These are phyloP conservation scores for Hypsibius dujardini DNA, from an alignment of 1,140 invertebrate genomes.

Conservation along the genomic window DNA sequence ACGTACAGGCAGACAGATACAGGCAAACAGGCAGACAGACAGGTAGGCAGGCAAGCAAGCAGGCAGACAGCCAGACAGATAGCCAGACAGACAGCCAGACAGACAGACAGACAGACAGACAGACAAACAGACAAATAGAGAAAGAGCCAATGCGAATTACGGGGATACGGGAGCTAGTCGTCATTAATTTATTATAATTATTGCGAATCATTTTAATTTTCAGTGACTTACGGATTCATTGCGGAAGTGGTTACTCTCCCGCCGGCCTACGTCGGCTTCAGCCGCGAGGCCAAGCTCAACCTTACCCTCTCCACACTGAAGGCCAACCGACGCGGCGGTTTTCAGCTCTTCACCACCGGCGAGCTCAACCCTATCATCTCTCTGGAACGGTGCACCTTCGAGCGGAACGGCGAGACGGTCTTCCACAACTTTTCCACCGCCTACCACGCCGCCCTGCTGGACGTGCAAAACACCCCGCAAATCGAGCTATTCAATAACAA, in stretches of 20 bases:
- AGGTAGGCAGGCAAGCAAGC: neutral
- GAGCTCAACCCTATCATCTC: constrained; percentile 1
- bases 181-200: too few relatives aligned
- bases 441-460: neutral
- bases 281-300: constrained; percentile 29
- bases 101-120: constrained; percentile 53
- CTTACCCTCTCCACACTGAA: neutral
- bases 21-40: too few relatives aligned
- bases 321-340: neutral
- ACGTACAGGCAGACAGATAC: too few relatives aligned
- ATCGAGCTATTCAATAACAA: neutral
- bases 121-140: too few relatives aligned
- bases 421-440: constrained; percentile 1
- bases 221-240: constrained; percentile 80
- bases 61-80: too few relatives aligned
- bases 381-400: neutral
- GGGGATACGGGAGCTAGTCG: too few relatives aligned
- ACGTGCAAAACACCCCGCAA: constrained; percentile 1
- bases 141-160: too few relatives aligned
- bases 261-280: constrained; percentile 66
- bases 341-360: neutral
- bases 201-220: too few relatives aligned
- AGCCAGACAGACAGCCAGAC: too few relatives aligned
- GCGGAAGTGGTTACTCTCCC: constrained; percentile 89
- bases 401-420: neutral